A percentile compares a stretch with the other conserved stretches of the same genome.
These are phyloP conservation scores for Trichonephila clavipes DNA, from an alignment of 1,140 invertebrate genomes.

Conservation along the genomic window DNA sequence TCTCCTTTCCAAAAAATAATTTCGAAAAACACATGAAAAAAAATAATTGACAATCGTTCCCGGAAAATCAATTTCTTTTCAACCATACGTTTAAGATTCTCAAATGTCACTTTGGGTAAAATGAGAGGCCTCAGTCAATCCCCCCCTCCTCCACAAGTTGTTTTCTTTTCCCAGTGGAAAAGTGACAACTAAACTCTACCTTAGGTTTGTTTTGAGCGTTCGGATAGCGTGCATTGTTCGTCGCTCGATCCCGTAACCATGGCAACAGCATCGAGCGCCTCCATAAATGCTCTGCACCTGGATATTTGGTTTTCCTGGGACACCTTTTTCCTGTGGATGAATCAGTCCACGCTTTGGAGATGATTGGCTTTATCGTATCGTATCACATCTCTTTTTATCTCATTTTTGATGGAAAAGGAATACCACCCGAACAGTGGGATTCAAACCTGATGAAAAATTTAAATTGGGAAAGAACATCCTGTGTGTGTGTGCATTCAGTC, in stretches of 20 bases:
- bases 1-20: too few relatives aligned
- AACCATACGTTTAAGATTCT: background rate
- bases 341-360: background rate
- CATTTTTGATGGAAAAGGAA: background rate
- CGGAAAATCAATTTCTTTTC: background rate
- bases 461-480: background rate
- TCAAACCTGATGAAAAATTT: slow-evolving; percentile 10
- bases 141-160: background rate
- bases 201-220: slow-evolving; percentile 67
- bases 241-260: slow-evolving; percentile 70
- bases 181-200: slow-evolving; percentile 67
- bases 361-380: slow-evolving; percentile 31
- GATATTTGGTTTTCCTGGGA: slow-evolving; percentile 39
- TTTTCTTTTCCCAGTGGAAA: slow-evolving; percentile 36
- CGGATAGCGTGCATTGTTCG: slow-evolving; percentile 58
- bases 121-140: slow-evolving; percentile 2
- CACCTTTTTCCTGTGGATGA: slow-evolving; percentile 36
- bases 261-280: slow-evolving; percentile 63
- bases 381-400: background rate
- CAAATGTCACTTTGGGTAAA: background rate
- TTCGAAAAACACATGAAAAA: too few relatives aligned
- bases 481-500: background rate
- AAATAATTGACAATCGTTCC: background rate
- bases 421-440: background rate
- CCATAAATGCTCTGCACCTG: slow-evolving; percentile 59